phyloP scores from a whole-genome alignment of 1,140 invertebrate genomes.

The Zophobas atratus region DNA sequence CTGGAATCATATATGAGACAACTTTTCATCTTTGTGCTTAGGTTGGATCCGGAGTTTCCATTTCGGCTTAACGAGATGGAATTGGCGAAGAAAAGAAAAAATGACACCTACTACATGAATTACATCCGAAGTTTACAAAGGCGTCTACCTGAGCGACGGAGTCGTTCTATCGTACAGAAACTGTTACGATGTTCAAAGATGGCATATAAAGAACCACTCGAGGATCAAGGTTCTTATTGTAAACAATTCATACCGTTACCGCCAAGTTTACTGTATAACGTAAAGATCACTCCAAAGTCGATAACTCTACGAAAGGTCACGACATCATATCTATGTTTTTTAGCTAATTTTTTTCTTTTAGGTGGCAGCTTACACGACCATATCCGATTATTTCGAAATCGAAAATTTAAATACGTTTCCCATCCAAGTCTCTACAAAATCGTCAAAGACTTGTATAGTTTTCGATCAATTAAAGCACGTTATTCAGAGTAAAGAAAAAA shows the following conservation, averaged over 20 bases:
- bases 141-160: too few species aligned
- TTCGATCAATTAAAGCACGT: neutral
- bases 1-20: too few species aligned
- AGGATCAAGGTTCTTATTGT: neutral
- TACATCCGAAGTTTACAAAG: too few species aligned
- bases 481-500: conserved; percentile 7
- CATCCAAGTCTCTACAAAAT: neutral
- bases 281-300: conserved; percentile 24
- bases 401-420: conserved; percentile 38
- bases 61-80: too few species aligned
- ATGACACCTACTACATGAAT: too few species aligned
- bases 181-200: neutral
- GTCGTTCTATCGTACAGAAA: neutral
- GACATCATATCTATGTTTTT: neutral
- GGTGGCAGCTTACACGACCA: conserved; percentile 14
- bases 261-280: conserved; percentile 3
- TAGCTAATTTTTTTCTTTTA: neutral
- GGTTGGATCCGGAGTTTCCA: too few species aligned
- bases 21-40: too few species aligned
- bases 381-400: conserved; percentile 3
- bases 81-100: too few species aligned
- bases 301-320: neutral
- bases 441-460: conserved; percentile 21
- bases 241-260: conserved; percentile 8
- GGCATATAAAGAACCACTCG: too few species aligned